Evolutionary conservation across 2,113 vertebrate species (phyloP).

Genomic region (Andinoacara biseriatus): DNA sequence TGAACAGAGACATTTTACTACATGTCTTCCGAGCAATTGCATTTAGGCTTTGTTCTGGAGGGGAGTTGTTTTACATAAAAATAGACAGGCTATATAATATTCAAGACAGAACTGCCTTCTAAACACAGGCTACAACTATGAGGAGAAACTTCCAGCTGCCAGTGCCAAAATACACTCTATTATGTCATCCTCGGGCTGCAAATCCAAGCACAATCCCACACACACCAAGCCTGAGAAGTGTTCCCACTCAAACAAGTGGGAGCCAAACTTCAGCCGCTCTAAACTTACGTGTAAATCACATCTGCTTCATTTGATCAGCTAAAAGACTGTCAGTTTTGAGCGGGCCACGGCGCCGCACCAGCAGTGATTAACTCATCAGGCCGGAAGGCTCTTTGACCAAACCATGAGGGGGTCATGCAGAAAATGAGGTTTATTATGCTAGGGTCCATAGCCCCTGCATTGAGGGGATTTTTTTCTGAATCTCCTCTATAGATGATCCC

Average conservation of each 20-base stretch:
- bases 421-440: constrained; percentile 30
- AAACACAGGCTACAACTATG: constrained; percentile 13
- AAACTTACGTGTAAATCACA: constrained; percentile 50
- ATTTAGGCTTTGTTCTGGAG: background rate
- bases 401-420: constrained; percentile 8
- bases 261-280: constrained; percentile 11
- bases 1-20: background rate
- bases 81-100: background rate
- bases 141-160: constrained; percentile 22
- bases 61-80: background rate
- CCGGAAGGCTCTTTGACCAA: constrained; percentile 38
- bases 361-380: constrained; percentile 37
- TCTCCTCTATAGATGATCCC: constrained; percentile 16
- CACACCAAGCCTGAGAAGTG: constrained; percentile 27
- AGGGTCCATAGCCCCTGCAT: constrained; percentile 20
- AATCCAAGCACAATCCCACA: constrained; percentile 43
- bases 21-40: background rate
- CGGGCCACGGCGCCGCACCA: background rate
- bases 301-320: constrained; percentile 37
- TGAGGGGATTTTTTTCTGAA: background rate
- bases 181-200: constrained; percentile 42
- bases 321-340: background rate
- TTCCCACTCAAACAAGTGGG: constrained; percentile 64
- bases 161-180: constrained; percentile 38
- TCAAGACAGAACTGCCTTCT: background rate